Base-by-base conservation (phyloP, 2,888 invertebrate species). In the Philopedon plagiatum region DNA sequence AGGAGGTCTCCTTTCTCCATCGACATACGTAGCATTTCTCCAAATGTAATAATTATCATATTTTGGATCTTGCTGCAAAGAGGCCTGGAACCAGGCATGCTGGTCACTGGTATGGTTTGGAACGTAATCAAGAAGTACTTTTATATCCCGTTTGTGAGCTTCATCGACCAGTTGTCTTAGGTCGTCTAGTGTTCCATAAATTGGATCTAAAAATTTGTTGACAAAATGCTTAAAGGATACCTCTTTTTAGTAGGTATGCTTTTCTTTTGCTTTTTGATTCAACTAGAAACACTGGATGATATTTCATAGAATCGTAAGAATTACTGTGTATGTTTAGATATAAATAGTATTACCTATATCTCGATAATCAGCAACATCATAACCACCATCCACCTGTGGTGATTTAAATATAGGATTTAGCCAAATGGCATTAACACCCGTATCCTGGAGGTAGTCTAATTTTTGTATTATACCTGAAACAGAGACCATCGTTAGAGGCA, bases 301-400 rank as follows among this genome's bases (percentile, higher is more conserved):
- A n/a, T n/a, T n/a, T n/a, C n/a, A n/a, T n/a, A n/a, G n/a, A n/a
- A n/a, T n/a, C n/a, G n/a, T n/a, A n/a, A n/a, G n/a, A n/a, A n/a
- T n/a, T n/a, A n/a, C n/a, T n/a, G n/a, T n/a, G n/a, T n/a, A n/a
- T n/a, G n/a, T n/a, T n/a, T n/a, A n/a, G n/a, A n/a, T n/a, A n/a
- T n/a, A n/a, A n/a, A n/a, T n/a, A n/a, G n/a, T n/a, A n/a, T 11
- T 46, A 76, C 94, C 92, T 41, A 96, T 90, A 15, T 89, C 87
- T 63, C 86, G 90, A 83, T 92, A 95, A 85, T 96, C 89, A 32
- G 92, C 90, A 77, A 96, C 92, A 81, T 96, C 96, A 79, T 96
- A 96, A 0, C 96, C 96, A 82, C 93, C 93, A 85, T 96, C 96
- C 0, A 90, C 87, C 92, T 94, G 93, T 0, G 96, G 95, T 0